Evolutionary conservation across 2,797 vertebrate species (phyloP), one percentile per base, ranked within the genome.

Genomic region (Ciconia nigra): DNA sequence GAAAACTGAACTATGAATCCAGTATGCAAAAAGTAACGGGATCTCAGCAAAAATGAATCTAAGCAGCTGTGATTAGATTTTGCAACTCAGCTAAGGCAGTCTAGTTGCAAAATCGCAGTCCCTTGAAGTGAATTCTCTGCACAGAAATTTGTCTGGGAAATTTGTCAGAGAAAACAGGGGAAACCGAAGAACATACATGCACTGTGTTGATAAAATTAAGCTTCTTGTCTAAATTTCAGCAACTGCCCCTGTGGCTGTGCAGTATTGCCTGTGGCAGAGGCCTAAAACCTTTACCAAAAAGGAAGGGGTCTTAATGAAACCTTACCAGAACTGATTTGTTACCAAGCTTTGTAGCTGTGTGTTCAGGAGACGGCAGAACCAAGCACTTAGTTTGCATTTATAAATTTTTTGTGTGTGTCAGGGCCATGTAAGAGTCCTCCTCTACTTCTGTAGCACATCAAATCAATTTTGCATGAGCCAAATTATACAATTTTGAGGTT

Each of bases 121-220:
- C 25, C 17, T 69, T 77, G 20, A 41, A 76, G 15, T 29, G 13
- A 89, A 52, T 13, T 3, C 7, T 65, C 31, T 51, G 10, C 35
- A 8, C 0, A 13, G 65, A 78, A 83, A 44, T 7, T 7, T 4
- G 6, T 19, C 33, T 29, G 31, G 35, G 51, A 66, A 51, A 39
- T 39, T 9, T 54, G 20, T 47, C 12, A 16, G 55, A 51, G 41
- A 44, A 69, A 69, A 16, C 3, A 26, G 26, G 31, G 14, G 8
- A 66, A 67, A 39, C 8, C 1, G 2, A 78, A 67, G 55, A 55
- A 62, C 0, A 1, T 3, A 2, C 0, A 3, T 35, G 39, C 6
- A 2, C 1, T 26, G 9, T 59, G 37, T 18, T 62, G 39, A 19
- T 31, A 37, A 62, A 83, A 73, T 35, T 12, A 37, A 86, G 11